Evolutionary conservation across 2,888 invertebrate genomes (phyloP), one percentile per base, ranked within the genome.

Genomic region (Nineta flava): DNA sequence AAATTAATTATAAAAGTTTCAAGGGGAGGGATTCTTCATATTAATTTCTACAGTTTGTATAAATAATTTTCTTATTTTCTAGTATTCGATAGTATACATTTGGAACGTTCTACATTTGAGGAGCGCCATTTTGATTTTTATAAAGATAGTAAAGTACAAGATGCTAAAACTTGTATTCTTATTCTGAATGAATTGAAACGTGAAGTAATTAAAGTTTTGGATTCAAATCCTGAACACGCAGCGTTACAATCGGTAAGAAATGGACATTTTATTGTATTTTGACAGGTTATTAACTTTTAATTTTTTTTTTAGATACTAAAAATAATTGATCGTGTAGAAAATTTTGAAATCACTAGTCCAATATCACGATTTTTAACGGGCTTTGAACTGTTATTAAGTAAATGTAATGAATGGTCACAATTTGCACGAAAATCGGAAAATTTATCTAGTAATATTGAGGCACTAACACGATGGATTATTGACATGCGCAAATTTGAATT

Each of bases 401-500:
- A 87, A 59, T 73, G 87, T 47, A 79, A 92, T 55, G 86, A 92
- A 59, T 96, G 95, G 96, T 91, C 96, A 64, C 81, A 83, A 58
- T 86, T 87, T 56, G 93, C 95, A 0, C 90, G 91, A 59, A 79
- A 76, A 55, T 84, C 83, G 6, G 90, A 95, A 52, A 88, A 88
- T 54, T 68, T 99, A 59, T 74, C 78, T 1, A 73, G 77, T 1
- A 74, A 86, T 52, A 78, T 88, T n/a, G 65, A 78, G 26, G 74
- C 75, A 26, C 71, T 97, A 1, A 86, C 87, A 0, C 77, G 81
- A 53, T 81, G 87, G 60, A 85, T 99, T 47, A 81, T 95, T 45
- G 75, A 79, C 47, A 99, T 95, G 95, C 78, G 96, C 51, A 87
- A 87, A 63, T 64, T 92, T 21, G 96, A 97, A 64, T 72, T 97